Conservation (phyloP, 2,797 vertebrate genomes). For the Onychomys leucogaster region DNA sequence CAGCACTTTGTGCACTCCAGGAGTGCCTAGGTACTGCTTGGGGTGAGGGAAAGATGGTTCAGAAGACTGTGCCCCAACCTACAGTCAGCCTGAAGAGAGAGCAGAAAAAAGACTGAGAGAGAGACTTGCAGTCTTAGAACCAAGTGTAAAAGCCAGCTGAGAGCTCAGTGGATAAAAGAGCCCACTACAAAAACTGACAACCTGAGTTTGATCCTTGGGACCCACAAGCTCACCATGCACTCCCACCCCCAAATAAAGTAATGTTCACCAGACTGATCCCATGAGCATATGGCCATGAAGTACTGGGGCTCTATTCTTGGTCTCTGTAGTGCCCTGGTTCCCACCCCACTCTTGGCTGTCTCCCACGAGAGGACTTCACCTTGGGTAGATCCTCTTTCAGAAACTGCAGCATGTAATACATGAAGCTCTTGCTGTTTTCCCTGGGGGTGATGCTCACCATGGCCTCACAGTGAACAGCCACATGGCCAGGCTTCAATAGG, state of each 20-base stretch:
- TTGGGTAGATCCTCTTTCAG: slow-evolving; percentile 96
- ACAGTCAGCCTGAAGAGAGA: not conserved
- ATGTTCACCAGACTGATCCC: not conserved
- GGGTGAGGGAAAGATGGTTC: not conserved
- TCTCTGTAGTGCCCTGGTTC: not conserved
- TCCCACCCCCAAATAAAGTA: not conserved
- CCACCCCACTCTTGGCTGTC: not conserved
- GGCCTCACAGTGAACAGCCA: slow-evolving; percentile 97
- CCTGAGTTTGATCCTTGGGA: no score
- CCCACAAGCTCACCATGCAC: not conserved
- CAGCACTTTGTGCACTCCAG: no score
- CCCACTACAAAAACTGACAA: not conserved
- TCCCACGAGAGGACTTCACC: slow-evolving; percentile 85
- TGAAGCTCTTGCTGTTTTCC: slow-evolving; percentile 99
- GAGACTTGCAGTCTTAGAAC: not conserved
- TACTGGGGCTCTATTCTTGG: not conserved
- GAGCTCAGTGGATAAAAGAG: not conserved
- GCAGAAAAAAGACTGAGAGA: not conserved
- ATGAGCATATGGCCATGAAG: not conserved
- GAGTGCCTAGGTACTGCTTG: not conserved
- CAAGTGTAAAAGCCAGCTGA: not conserved
- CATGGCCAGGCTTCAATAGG: slow-evolving; percentile 96
- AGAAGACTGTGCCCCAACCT: no score
- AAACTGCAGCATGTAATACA: slow-evolving; percentile 98
- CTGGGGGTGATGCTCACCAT: slow-evolving; percentile 96